Conservation (phyloP, 2,797 vertebrate species). For the Ctenopoma multispine region DNA sequence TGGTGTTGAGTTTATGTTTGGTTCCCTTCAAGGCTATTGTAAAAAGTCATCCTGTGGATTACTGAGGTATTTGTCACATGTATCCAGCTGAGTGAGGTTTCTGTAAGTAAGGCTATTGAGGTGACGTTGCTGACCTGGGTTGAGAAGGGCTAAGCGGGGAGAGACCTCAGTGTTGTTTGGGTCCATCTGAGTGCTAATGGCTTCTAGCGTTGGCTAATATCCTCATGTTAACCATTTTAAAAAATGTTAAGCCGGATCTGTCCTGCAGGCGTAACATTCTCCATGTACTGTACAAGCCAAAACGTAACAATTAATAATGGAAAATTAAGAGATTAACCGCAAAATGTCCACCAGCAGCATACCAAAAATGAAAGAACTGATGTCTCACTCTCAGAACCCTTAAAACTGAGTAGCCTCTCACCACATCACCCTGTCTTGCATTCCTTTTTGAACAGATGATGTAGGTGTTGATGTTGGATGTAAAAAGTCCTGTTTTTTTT, state of each 20-base stretch:
- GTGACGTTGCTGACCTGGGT: slow-evolving; percentile 79
- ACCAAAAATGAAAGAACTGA: slow-evolving; percentile 15
- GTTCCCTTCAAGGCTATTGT: slow-evolving; percentile 79
- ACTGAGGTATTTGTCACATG: slow-evolving; percentile 80
- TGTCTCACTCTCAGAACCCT: slow-evolving; percentile 19
- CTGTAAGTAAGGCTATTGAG: slow-evolving; percentile 81
- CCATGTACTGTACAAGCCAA: background rate
- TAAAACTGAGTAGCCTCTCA: slow-evolving; percentile 24
- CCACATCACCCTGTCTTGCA: slow-evolving; percentile 38
- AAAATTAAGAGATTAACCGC: background rate
- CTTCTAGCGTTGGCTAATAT: slow-evolving; percentile 16
- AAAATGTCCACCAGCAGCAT: slow-evolving; percentile 12
- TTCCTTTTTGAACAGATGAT: slow-evolving; percentile 61
- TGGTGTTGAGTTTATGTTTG: slow-evolving; percentile 66
- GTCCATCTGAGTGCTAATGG: slow-evolving; percentile 15
- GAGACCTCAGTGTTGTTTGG: slow-evolving; percentile 20
- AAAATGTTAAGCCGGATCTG: slow-evolving; percentile 7
- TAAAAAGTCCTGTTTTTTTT: slow-evolving; percentile 52
- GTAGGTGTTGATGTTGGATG: slow-evolving; percentile 52
- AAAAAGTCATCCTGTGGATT: slow-evolving; percentile 66
- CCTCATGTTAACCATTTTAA: background rate
- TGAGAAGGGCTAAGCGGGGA: slow-evolving; percentile 29
- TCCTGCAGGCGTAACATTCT: background rate
- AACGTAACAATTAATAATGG: background rate
- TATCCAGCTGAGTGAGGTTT: slow-evolving; percentile 76